Base-by-base conservation (phyloP, 2,888 invertebrate species). In the Dexiosoma caninum region DNA sequence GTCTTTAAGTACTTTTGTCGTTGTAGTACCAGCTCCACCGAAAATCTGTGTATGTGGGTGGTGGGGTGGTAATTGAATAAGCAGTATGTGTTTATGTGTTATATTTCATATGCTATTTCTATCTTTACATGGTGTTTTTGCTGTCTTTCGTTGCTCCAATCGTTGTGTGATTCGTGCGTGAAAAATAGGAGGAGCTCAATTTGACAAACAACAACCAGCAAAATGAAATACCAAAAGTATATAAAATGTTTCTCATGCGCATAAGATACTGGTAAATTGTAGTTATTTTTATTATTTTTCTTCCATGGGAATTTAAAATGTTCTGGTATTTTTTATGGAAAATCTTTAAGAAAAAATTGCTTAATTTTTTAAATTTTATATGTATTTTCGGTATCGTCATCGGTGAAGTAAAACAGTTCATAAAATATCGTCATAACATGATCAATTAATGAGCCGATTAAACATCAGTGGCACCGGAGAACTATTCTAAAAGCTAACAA, bases 131-230 rank as follows among this genome's bases (percentile, higher is more conserved):
- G 70, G 19, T 74, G 40, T 35, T 67, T 44, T 37, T 76, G 42
- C 64, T 72, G 35, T 55, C 37, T 30, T 40, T 27, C 16, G 10
- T 64, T 49, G 62, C 69, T 35, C 77, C 77, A 74, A 81, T 77
- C 81, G 81, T 81, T 81, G 53, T 82, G 85, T 86, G 86, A 87
- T 88, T 87, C 87, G 87, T 85, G 87, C 85, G 86, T 83, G 84
- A 84, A 87, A 87, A 87, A 87, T 87, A 88, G 87, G 87, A 88
- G 87, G 87, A 87, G 88, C 87, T 84, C 86, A 83, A 57, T 60
- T 60, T 32, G 70, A 77, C 69, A 71, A 70, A 79, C 74, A 79
- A 64, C 62, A 32, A 67, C 21, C 66, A 51, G 35, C 32, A 59
- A 60, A 46, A 44, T 30, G 1, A 64, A 79, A 23, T 27, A 62